Base-by-base conservation (phyloP, 1,140 invertebrate genomes). In the Trichogramma pretiosum region DNA sequence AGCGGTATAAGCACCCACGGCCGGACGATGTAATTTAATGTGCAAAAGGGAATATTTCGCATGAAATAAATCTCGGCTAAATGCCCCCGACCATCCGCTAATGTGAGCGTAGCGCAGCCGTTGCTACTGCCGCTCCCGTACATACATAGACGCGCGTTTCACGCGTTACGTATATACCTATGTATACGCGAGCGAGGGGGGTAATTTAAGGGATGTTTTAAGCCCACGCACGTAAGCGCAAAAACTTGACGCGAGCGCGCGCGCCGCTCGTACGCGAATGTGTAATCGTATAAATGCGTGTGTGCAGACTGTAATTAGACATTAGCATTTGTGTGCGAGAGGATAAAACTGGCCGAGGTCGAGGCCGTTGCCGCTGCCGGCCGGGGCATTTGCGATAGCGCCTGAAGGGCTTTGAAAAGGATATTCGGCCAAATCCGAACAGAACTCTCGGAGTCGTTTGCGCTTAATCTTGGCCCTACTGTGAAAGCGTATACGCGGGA, bases 201-300 rank as follows among this genome's bases (percentile, higher is more conserved):
- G 64, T 69, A 69, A 69, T 68, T 69, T 67, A 65, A 67, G 63
- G 64, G 65, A 67, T 61, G 63, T 66, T 68, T 68, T 65, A 64
- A 67, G 67, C 63, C 61, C 55, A 50, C 61, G 60, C 61, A 63
- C 60, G 63, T 61, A 62, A 65, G 61, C 54, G 55, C 62, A 64
- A 65, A 65, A 64, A 65, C 60, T 61, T 64, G 58, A 61, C 61
- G 60, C 60, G 55, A 54, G 53, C 48, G 41, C n/a, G 8, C n/a
- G 5, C 17, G 5, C n/a, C 34, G 13, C 17, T 7, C 34, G 34
- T 8, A 18, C 13, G n/a, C 14, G n/a, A n/a, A n/a, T n/a, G n/a
- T n/a, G n/a, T n/a, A n/a, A n/a, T n/a, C 48, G 39, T 39, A 36
- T 21, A 55, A 43, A 52, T 47, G 23, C 39, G 30, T 37, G 53